Evolutionary conservation across 2,797 vertebrate genomes (phyloP).

Genomic region (Lutjanus campechanus): DNA sequence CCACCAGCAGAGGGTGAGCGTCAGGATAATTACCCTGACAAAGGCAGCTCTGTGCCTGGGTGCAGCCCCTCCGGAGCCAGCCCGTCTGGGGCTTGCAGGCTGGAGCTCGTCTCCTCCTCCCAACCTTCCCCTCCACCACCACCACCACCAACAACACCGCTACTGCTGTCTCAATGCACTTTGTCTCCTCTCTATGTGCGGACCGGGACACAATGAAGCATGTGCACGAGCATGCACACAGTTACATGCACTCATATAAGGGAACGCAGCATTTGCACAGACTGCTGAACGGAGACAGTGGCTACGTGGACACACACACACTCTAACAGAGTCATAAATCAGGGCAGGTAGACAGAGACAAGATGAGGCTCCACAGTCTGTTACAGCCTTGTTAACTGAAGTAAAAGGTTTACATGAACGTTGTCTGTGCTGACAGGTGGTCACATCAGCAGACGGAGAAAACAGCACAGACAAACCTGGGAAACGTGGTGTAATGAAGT

Average conservation of each 20-base stretch:
- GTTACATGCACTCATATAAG: conserved; percentile 24
- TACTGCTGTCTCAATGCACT: conserved; percentile 90
- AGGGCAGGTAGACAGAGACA: conserved; percentile 55
- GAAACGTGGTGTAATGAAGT: neutral
- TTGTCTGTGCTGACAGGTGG: conserved; percentile 48
- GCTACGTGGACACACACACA: conserved; percentile 8
- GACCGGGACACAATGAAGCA: conserved; percentile 44
- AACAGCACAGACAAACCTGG: conserved; percentile 7
- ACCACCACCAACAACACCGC: conserved; percentile 42
- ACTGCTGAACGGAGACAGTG: conserved; percentile 38
- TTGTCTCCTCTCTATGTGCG: conserved; percentile 86
- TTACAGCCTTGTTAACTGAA: conserved; percentile 69
- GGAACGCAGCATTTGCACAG: conserved; percentile 22
- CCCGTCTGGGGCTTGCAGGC: conserved; percentile 97
- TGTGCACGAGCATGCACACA: conserved; percentile 25
- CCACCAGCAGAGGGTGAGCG: conserved; percentile 88
- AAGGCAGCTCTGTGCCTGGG: conserved; percentile 98
- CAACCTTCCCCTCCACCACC: conserved; percentile 56
- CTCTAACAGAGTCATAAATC: conserved; percentile 23
- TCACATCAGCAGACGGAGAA: conserved; percentile 36
- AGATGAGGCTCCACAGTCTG: conserved; percentile 85
- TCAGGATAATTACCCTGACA: conserved; percentile 98
- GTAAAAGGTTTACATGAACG: conserved; percentile 78
- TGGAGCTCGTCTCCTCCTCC: conserved; percentile 90
- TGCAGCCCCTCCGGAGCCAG: conserved; percentile 95